A percentile compares a stretch with the other conserved stretches of the same genome.
phyloP scores from a whole-genome alignment of 2,113 vertebrate species.

The Sitta europaea region DNA sequence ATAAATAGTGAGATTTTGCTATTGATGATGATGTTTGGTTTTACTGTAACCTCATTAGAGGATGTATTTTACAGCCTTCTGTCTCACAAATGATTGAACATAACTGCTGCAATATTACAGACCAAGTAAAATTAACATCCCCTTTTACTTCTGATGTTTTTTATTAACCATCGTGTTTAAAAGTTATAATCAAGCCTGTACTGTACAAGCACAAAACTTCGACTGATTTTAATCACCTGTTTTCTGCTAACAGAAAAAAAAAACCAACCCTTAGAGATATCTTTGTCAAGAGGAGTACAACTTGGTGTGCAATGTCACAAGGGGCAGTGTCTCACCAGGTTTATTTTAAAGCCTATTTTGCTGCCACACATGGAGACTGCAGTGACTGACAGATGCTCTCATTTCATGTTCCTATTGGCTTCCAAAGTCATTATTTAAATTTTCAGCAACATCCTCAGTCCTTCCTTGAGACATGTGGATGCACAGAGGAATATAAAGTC shows the following conservation, averaged over 20 bases:
- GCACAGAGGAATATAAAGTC: not conserved
- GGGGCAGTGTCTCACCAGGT: not conserved
- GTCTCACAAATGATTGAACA: constrained; percentile 38
- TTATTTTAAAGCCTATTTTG: not conserved
- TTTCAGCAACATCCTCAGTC: not conserved
- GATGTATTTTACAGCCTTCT: constrained; percentile 24
- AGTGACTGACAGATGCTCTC: not conserved
- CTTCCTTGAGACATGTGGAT: not conserved
- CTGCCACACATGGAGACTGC: fast-evolving
- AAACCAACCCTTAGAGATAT: fast-evolving
- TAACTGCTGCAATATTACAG: constrained; percentile 24
- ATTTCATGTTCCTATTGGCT: not conserved
- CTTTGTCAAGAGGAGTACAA: not conserved
- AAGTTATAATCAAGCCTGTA: not conserved
- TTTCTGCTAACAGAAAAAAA: not conserved
- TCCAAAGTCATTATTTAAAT: constrained; percentile 11
- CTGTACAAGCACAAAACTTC: not conserved
- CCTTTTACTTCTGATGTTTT: constrained; percentile 31
- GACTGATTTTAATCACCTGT: not conserved
- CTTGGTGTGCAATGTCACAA: not conserved
- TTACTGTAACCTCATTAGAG: not conserved
- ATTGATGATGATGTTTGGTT: constrained; percentile 53
- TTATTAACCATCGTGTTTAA: not conserved
- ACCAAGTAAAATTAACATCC: constrained; percentile 50
- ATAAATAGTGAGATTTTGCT: constrained; percentile 61